Conservation (phyloP, 2,797 vertebrate genomes). For the Oreochromis grahami region DNA sequence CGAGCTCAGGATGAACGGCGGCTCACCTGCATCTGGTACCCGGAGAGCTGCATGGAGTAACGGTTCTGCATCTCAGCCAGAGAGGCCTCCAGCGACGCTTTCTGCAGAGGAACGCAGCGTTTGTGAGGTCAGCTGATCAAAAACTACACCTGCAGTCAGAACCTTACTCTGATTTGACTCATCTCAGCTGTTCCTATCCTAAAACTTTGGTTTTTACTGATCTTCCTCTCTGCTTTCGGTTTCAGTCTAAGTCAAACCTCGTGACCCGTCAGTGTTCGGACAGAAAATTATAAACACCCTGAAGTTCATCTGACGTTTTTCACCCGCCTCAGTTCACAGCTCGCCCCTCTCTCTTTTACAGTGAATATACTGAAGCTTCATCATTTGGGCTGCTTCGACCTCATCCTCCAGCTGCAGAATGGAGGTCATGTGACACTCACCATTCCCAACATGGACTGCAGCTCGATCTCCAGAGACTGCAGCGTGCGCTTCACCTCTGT, state of each 20-base stretch:
- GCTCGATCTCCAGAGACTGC: slow-evolving; percentile 85
- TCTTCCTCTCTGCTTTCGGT: background rate
- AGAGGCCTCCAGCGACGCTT: slow-evolving; percentile 54
- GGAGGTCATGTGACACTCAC: slow-evolving; percentile 56
- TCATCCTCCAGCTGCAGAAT: background rate
- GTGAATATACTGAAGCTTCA: background rate
- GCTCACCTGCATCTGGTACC: slow-evolving; percentile 56
- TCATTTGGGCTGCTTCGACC: too few relatives aligned
- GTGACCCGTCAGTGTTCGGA: background rate
- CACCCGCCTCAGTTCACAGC: background rate
- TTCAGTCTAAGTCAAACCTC: background rate
- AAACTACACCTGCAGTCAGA: background rate
- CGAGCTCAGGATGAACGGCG: background rate
- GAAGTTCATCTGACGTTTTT: background rate
- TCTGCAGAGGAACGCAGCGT: slow-evolving; percentile 33
- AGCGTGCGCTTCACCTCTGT: slow-evolving; percentile 54
- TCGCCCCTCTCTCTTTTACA: background rate
- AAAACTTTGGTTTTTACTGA: background rate
- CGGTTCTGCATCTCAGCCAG: slow-evolving; percentile 51
- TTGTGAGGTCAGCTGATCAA: background rate
- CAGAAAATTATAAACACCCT: background rate
- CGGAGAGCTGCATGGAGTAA: slow-evolving; percentile 22
- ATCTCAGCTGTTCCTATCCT: background rate
- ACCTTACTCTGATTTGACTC: background rate
- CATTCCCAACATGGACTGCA: slow-evolving; percentile 77